Base-by-base conservation (phyloP, 2,113 vertebrate species). In the Salvelinus alpinus region DNA sequence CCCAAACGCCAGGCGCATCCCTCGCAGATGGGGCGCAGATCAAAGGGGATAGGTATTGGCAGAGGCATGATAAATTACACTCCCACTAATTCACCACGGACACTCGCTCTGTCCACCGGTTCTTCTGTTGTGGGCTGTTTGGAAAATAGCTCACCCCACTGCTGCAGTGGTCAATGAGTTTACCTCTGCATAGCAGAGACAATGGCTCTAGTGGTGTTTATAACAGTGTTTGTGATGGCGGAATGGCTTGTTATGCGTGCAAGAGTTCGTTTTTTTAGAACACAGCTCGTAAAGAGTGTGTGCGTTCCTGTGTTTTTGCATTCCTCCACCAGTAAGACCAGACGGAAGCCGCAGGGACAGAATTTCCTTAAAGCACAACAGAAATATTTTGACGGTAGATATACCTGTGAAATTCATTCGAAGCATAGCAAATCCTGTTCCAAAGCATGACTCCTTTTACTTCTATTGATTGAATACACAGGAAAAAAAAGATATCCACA, bases 61-160 rank as follows among this genome's bases (percentile, higher is more conserved):
- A 82, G 69, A 70, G 59, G 64, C 14, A 57, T 81, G 80, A 82
- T 85, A 78, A 85, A 85, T 82, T 68, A 78, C 70, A 22, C 70
- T 65, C 66, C 38, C 54, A 34, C 29, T 79, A 69, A 64, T 79
- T 73, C 62, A 51, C 71, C 25, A 20, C 27, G 44, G 25, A 67
- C 71, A 24, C 6, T 22, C 59, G 9, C n/a, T 12, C 48, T 69
- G 70, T 80, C 66, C 74, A n/a, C 67, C n/a, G 71, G 73, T 44
- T 71, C 54, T 74, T 67, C 22, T 57, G 64, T 18, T 70, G 47
- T 66, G 75, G 62, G 72, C 70, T 75, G 69, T 70, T 77, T 44
- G 73, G 67, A n/a, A 54, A 67, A 20, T 22, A 62, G 5, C 59
- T 62, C n/a, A 18, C 31, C 29, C 31, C 66, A 18, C 18, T 27